Evolutionary conservation across 2,888 invertebrate genomes (phyloP).

Genomic region (Bursaphelenchus okinawaensis): DNA sequence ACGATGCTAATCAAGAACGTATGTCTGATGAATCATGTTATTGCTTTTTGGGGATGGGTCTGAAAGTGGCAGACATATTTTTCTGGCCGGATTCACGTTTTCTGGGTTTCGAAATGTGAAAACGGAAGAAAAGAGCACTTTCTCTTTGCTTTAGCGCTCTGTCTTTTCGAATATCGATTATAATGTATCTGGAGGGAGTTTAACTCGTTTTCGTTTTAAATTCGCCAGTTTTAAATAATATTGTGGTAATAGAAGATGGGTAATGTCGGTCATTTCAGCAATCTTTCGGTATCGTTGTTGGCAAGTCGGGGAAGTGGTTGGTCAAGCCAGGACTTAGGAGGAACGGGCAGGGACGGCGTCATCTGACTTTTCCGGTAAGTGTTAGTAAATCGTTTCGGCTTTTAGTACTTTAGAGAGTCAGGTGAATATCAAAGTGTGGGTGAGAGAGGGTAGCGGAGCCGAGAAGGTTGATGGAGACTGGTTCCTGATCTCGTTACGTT

Average conservation of each 20-base stretch:
- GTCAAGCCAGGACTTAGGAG: no score
- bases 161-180: neutral
- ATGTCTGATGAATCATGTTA: neutral
- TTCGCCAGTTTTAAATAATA: neutral
- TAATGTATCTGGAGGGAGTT: neutral
- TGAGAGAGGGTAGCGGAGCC: neutral
- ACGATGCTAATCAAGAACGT: no score
- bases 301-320: no score
- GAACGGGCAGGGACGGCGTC: neutral
- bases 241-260: neutral
- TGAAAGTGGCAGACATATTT: neutral
- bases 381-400: neutral
- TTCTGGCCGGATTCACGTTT: neutral
- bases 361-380: neutral
- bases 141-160: neutral
- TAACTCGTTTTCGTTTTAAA: neutral
- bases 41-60: neutral
- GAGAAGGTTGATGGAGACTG: slow-evolving; percentile 9
- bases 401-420: neutral
- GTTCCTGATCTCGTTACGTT: slow-evolving; percentile 16
- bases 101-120: neutral
- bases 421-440: no score
- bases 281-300: no score
- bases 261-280: no score
- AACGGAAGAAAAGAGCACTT: neutral